Conservation (phyloP, 2,888 invertebrate genomes). For the Caenorhabditis sp. region DNA sequence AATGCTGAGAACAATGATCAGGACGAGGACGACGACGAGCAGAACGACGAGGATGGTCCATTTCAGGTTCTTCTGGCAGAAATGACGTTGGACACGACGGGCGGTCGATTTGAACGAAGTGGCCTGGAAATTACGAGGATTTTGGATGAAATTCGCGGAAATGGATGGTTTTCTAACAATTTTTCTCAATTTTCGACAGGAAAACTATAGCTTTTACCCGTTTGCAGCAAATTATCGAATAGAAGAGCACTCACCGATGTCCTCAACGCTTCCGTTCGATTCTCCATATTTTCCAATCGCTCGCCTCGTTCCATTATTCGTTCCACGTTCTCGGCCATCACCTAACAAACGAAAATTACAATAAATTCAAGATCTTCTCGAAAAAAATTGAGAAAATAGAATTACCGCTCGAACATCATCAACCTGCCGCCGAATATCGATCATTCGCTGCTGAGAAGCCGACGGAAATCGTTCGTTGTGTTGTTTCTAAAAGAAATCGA, state of each 20-base stretch:
- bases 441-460: constrained; percentile 47
- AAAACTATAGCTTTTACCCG: too few relatives aligned
- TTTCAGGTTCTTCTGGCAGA: constrained; percentile 80
- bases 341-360: constrained; percentile 69
- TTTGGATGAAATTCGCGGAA: background rate
- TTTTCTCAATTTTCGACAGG: background rate
- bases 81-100: constrained; percentile 79
- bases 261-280: constrained; percentile 73
- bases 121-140: constrained; percentile 55
- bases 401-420: constrained; percentile 55
- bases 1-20: constrained; percentile 46
- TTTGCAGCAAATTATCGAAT: background rate
- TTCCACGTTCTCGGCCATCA: constrained; percentile 81
- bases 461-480: constrained; percentile 51
- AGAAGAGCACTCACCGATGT: constrained; percentile 65
- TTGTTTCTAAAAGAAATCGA: constrained; percentile 55
- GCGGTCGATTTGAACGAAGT: constrained; percentile 79
- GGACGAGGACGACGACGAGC: constrained; percentile 54
- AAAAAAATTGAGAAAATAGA: constrained; percentile 17
- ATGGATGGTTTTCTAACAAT: background rate
- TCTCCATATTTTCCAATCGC: constrained; percentile 78
- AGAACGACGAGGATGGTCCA: constrained; percentile 78
- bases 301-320: constrained; percentile 81
- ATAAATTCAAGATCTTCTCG: background rate
- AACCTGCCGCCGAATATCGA: constrained; percentile 60